Conservation (phyloP, 2,113 vertebrate genomes). For the Tamias sibiricus region DNA sequence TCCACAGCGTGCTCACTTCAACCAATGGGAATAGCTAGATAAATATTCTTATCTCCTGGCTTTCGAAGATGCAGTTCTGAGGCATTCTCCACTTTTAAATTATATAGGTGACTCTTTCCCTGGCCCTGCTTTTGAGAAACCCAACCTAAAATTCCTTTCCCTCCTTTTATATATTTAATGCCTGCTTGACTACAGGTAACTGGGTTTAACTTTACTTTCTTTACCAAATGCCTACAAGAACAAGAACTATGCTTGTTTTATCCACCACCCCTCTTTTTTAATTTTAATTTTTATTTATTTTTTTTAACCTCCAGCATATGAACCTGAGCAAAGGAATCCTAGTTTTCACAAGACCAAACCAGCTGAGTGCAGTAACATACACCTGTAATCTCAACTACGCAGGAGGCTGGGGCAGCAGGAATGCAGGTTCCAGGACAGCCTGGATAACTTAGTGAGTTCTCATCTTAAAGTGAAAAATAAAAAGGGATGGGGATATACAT, state of each 20-base stretch:
- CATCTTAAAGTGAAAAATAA: not conserved
- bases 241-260: not conserved
- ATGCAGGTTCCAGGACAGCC: not conserved
- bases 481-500: not conserved
- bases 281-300: too few relatives aligned
- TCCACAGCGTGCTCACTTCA: not conserved
- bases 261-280: not conserved
- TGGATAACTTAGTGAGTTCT: not conserved
- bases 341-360: not conserved
- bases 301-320: too few relatives aligned
- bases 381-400: not conserved
- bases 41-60: not conserved
- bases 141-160: not conserved
- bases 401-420: not conserved
- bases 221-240: not conserved
- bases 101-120: rapidly evolving
- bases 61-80: not conserved
- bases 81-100: not conserved
- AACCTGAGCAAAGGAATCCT: not conserved
- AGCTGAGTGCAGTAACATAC: not conserved
- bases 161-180: not conserved
- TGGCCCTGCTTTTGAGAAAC: not conserved
- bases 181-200: not conserved
- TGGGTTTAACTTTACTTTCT: not conserved
- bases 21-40: not conserved